These are phyloP conservation scores for Silurus asotus DNA, from an alignment of 2,113 vertebrate species.

Conservation along the genomic window DNA sequence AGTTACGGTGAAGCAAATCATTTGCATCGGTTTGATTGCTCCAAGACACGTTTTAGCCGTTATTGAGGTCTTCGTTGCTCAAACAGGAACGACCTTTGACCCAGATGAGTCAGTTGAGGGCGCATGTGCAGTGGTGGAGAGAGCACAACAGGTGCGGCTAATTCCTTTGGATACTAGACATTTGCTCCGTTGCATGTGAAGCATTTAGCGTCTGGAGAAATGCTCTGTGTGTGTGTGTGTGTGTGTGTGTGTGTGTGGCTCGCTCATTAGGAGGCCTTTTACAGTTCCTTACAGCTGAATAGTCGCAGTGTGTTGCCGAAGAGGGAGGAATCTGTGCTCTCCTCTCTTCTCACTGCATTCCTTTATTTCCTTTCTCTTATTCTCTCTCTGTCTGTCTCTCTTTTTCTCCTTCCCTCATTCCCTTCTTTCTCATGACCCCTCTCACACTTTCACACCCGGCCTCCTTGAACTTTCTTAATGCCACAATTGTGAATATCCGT, in stretches of 20 bases:
- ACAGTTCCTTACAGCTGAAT: slow-evolving; percentile 47
- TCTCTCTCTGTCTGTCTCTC: slow-evolving; percentile 43
- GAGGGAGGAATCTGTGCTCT: slow-evolving; percentile 40
- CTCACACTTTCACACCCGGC: slow-evolving; percentile 43
- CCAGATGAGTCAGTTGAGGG: slow-evolving; percentile 31
- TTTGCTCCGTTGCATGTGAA: slow-evolving; percentile 38
- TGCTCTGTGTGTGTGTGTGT: slow-evolving; percentile 39
- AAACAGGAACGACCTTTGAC: slow-evolving; percentile 40
- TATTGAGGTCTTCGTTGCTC: slow-evolving; percentile 35
- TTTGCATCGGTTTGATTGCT: background rate
- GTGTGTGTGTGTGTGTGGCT: slow-evolving; percentile 11
- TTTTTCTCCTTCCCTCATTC: slow-evolving; percentile 47
- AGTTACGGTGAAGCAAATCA: background rate
- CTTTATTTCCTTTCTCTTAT: slow-evolving; percentile 55
- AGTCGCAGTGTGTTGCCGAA: slow-evolving; percentile 39
- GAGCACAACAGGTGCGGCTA: slow-evolving; percentile 52
- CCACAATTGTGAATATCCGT: slow-evolving; percentile 73
- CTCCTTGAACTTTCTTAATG: slow-evolving; percentile 71
- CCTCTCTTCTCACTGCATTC: slow-evolving; percentile 52
- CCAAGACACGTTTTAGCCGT: background rate
- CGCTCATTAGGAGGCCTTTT: slow-evolving; percentile 39
- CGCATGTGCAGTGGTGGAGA: slow-evolving; percentile 22
- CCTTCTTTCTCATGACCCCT: slow-evolving; percentile 47
- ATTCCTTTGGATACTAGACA: slow-evolving; percentile 41
- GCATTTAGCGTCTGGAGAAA: slow-evolving; percentile 42